Evolutionary conservation across 2,797 vertebrate species (phyloP), one percentile per base, ranked within the genome.

Genomic region (Oryzias sinensis): DNA sequence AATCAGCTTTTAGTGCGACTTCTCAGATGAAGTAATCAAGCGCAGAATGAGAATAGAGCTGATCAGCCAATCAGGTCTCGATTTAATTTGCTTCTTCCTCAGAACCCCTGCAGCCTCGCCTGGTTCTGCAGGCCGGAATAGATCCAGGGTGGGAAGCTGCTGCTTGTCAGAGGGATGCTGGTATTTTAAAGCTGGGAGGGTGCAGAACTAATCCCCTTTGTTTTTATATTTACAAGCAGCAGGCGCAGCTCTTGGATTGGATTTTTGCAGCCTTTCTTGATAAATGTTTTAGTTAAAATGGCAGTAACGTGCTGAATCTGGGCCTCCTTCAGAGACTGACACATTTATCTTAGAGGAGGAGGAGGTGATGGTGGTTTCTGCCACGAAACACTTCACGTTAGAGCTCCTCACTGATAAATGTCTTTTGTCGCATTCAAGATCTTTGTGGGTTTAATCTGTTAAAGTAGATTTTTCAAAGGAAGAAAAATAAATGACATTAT

Each of bases 1-100:
- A 83, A 86, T 73, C 78, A 53, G 82, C 77, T 87, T 81, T 81
- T 22, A 62, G 53, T 64, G 60, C 55, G 73, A 78, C 62, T 79
- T 61, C 49, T 48, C 17, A 20, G 66, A 53, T 78, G 66, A 84
- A 76, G 78, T 81, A 61, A 82, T 68, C 13, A 47, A 84, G 65
- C 62, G 4, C 53, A 50, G 68, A 68, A 81, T 77, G 48, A 80
- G 56, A 20, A 56, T 16, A 29, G 58, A 29, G 70, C 74, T 80
- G 77, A 78, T 81, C 59, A 29, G 70, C 72, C 81, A 78, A 78
- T 81, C 55, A 33, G 2, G 18, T 66, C 74, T 85, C 17, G 5
- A 50, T 80, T 84, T 83, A 72, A 77, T 81, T 81, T 57, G 67
- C 56, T 49, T 72, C 45, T 42, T n/a, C 51, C 15, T 51, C 49